phyloP scores from a whole-genome alignment of 2,888 invertebrate species.

The Diarsia dahlii region DNA sequence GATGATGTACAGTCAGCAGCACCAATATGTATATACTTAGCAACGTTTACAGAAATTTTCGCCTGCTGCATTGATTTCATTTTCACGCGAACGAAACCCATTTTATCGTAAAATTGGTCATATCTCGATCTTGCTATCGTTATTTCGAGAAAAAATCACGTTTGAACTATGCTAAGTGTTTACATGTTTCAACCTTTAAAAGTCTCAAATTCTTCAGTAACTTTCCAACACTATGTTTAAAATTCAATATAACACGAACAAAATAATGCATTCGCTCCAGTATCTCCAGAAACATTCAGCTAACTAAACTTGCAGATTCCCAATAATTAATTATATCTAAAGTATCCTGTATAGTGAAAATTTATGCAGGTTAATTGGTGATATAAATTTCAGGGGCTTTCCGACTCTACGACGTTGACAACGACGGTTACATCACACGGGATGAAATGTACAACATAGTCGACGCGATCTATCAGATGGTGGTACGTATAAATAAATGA shows the following conservation, averaged over 20 bases:
- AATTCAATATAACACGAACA: background rate
- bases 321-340: constrained; percentile 24
- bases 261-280: background rate
- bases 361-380: constrained; percentile 56
- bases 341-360: constrained; percentile 7
- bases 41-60: no score
- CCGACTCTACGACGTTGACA: constrained; percentile 98
- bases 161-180: no score
- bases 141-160: no score
- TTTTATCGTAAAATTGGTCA: no score
- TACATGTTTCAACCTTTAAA: background rate
- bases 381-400: constrained; percentile 95
- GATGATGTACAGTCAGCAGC: background rate
- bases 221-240: background rate
- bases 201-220: background rate
- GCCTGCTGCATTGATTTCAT: no score
- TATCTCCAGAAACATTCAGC: background rate
- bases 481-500: constrained; percentile 93
- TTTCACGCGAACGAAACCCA: no score
- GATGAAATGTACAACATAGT: constrained; percentile 99
- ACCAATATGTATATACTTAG: no score
- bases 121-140: no score
- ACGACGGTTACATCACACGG: constrained; percentile 98
- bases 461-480: constrained; percentile 99
- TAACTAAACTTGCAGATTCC: background rate